A percentile compares a stretch with the other conserved stretches of the same genome.
phyloP scores from a whole-genome alignment of 2,888 invertebrate species.

The Noctua pronuba region DNA sequence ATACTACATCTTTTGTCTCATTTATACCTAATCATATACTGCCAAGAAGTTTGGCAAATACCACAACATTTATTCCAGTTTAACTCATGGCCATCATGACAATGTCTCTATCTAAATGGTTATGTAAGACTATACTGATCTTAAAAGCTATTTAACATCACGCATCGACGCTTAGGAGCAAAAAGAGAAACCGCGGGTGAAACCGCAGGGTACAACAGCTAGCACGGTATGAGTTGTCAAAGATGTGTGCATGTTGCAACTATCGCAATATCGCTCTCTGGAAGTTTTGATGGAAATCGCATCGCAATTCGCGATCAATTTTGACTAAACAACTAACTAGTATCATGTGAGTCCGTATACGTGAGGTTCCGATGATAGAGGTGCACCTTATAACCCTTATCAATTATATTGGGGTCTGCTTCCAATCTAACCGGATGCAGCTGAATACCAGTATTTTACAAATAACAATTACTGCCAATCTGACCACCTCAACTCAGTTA shows the following conservation, averaged over 20 bases:
- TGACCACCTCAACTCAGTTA: neutral
- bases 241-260: constrained; percentile 27
- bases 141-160: constrained; percentile 74
- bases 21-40: too few relatives aligned
- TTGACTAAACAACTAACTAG: constrained; percentile 9
- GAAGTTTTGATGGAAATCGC: constrained; percentile 36
- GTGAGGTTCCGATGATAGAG: neutral
- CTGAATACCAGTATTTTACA: neutral
- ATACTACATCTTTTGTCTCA: too few relatives aligned
- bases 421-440: neutral
- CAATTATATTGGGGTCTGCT: neutral
- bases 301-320: constrained; percentile 8
- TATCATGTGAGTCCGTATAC: neutral
- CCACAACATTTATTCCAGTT: constrained; percentile 51
- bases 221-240: neutral
- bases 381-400: constrained; percentile 10
- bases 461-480: neutral
- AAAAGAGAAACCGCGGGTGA: neutral
- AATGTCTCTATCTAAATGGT: constrained; percentile 74
- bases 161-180: neutral
- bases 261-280: constrained; percentile 35
- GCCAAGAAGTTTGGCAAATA: too few relatives aligned
- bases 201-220: neutral
- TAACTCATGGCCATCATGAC: constrained; percentile 41
- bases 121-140: constrained; percentile 80